These are phyloP conservation scores for Hyaena hyaena DNA, from an alignment of 2,113 vertebrate genomes.

Conservation along the genomic window DNA sequence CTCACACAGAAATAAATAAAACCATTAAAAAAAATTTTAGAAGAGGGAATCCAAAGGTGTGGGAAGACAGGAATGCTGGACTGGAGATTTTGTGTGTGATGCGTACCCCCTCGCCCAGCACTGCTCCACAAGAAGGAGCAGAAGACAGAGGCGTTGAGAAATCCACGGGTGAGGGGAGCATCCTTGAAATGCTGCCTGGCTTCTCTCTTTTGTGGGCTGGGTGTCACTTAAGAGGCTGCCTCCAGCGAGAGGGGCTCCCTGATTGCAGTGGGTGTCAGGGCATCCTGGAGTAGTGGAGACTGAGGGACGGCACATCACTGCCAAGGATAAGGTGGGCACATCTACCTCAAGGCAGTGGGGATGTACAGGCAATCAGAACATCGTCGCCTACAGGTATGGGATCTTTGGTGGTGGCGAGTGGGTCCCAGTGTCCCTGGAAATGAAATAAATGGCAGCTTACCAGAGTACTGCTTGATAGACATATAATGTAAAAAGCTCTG, in stretches of 20 bases:
- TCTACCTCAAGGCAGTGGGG: background rate
- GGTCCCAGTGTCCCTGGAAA: background rate
- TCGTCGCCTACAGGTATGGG: background rate
- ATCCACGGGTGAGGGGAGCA: background rate
- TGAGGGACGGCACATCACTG: background rate
- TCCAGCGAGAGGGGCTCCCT: background rate
- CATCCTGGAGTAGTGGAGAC: background rate
- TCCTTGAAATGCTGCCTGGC: background rate
- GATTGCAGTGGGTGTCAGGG: background rate
- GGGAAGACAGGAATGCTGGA: background rate
- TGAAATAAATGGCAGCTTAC: background rate
- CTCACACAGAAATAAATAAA: too few relatives aligned
- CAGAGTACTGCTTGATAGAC: background rate
- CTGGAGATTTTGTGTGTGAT: accelerated
- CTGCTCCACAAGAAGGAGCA: background rate
- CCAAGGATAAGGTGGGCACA: background rate
- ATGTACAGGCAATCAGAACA: background rate
- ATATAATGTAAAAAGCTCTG: background rate
- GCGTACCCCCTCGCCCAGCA: too few relatives aligned
- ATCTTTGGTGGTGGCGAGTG: too few relatives aligned
- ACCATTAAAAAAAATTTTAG: background rate
- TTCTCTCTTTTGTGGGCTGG: background rate
- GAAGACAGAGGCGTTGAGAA: background rate
- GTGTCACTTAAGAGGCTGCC: background rate
- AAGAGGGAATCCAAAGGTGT: background rate